These are phyloP conservation scores for Drosophila nasuta DNA, from an alignment of 1,140 invertebrate genomes.

Conservation along the genomic window DNA sequence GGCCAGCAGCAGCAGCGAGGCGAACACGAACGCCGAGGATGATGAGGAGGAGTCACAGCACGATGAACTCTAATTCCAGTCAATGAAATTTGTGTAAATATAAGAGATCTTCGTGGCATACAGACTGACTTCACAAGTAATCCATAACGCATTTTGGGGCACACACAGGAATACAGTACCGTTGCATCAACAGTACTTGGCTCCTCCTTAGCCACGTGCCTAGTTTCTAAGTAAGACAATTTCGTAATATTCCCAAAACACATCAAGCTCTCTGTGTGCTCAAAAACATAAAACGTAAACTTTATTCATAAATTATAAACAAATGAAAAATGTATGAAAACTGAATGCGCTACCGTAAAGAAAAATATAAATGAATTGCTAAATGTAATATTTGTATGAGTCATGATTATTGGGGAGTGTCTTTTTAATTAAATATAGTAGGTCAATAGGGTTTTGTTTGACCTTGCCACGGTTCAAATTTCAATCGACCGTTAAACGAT, in stretches of 20 bases:
- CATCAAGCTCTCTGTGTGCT: slow-evolving; percentile 30
- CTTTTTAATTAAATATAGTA: neutral
- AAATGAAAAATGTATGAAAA: slow-evolving; percentile 38
- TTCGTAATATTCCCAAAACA: slow-evolving; percentile 53
- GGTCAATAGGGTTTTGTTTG: neutral
- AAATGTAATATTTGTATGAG: neutral
- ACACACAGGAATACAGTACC: slow-evolving; percentile 21
- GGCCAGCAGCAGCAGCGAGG: slow-evolving; percentile 51
- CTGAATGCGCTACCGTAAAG: slow-evolving; percentile 15
- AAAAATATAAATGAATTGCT: slow-evolving; percentile 34
- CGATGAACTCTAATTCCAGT: slow-evolving; percentile 71
- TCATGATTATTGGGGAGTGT: neutral
- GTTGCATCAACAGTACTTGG: slow-evolving; percentile 58
- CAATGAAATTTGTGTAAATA: slow-evolving; percentile 31
- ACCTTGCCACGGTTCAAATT: neutral
- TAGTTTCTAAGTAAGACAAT: slow-evolving; percentile 70
- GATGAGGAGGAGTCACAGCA: slow-evolving; percentile 78
- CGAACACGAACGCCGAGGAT: slow-evolving; percentile 66
- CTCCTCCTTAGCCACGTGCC: slow-evolving; percentile 28
- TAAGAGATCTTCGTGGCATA: slow-evolving; percentile 32
- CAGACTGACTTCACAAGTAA: slow-evolving; percentile 66
- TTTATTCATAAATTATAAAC: slow-evolving; percentile 37
- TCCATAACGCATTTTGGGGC: slow-evolving; percentile 1
- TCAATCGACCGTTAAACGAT: neutral
- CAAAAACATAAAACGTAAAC: slow-evolving; percentile 32